Base-by-base conservation (phyloP, 2,888 invertebrate species). In the Drosophila parthenogenetica region DNA sequence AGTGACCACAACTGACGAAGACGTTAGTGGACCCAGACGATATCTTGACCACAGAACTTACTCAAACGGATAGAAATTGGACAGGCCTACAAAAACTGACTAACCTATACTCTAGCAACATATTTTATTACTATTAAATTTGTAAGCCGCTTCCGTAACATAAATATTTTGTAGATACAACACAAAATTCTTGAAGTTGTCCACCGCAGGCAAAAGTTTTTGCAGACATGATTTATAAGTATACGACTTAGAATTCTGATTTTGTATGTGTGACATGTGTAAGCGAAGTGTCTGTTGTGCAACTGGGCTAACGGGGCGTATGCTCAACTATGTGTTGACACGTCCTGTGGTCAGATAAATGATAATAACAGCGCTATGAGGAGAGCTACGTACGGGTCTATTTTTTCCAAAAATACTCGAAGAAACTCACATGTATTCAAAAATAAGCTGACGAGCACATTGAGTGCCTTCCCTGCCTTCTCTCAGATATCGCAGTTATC, bases 291-390 rank as follows among this genome's bases (percentile, higher is more conserved):
- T 51, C 43, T 37, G 60, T 57, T 22, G 58, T 65, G 64, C 59
- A 73, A 69, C 77, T 69, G 53, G 63, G 51, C 43, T 14, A 42
- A 40, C 55, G 72, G 55, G 43, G 76, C 73, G 76, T 74, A 74
- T 78, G 61, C 65, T 66, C 54, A 73, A 69, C 68, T 54, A 42
- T 48, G 70, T 62, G 77, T 79, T 85, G 83, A 87, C 83, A 87
- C 83, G 86, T 87, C 69, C 73, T 83, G 86, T 43, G 83, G 88
- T 87, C 82, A 68, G 66, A 79, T 85, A 65, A 69, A 78, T 85
- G 83, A 87, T 85, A 85, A 85, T 85, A 87, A 81, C 64, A 76
- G 54, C 49, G 63, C 32, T 57, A 58, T 35, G 40, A n/a, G 46
- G 19, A 35, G 22, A 32, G 22, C 48, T 48, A 55, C 37, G 64